Conservation (phyloP, 35 echinoderm and acorn worm genomes). For the Stichopus chloronotus region DNA sequence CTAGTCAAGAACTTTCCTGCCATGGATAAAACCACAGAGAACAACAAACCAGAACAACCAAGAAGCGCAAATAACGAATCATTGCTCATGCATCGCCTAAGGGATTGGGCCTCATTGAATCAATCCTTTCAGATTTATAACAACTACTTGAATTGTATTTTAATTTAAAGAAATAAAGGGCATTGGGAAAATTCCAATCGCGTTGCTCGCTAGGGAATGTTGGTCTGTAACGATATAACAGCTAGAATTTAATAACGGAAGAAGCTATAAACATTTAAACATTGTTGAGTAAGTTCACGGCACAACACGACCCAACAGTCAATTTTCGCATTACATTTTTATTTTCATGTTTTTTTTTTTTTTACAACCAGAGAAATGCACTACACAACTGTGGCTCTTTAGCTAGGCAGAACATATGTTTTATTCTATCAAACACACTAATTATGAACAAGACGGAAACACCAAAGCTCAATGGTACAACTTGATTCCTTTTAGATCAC, state of each 20-base stretch:
- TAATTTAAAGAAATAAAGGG: background rate
- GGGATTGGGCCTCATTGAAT: no score
- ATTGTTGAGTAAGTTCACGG: background rate
- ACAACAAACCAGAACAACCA: no score
- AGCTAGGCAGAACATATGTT: no score
- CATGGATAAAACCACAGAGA: no score
- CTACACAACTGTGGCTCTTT: no score
- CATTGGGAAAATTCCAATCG: background rate
- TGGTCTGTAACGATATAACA: background rate
- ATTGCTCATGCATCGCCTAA: no score
- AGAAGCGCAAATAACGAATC: no score
- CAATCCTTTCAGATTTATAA: slow-evolving; percentile 28
- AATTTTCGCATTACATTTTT: slow-evolving; percentile 10
- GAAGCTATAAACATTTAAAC: background rate
- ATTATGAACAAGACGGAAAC: background rate
- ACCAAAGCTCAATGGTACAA: background rate
- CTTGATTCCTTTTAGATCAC: slow-evolving; percentile 22
- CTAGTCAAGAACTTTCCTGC: no score
- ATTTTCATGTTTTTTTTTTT: background rate
- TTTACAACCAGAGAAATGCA: no score
- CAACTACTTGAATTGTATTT: slow-evolving; percentile 9
- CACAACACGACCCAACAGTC: slow-evolving; percentile 4
- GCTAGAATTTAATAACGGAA: background rate
- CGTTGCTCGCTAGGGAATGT: background rate
- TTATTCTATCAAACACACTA: background rate